Evolutionary conservation across 2,888 invertebrate genomes (phyloP), one percentile per base, ranked within the genome.

Genomic region (Mesopsocus fuscifrons): DNA sequence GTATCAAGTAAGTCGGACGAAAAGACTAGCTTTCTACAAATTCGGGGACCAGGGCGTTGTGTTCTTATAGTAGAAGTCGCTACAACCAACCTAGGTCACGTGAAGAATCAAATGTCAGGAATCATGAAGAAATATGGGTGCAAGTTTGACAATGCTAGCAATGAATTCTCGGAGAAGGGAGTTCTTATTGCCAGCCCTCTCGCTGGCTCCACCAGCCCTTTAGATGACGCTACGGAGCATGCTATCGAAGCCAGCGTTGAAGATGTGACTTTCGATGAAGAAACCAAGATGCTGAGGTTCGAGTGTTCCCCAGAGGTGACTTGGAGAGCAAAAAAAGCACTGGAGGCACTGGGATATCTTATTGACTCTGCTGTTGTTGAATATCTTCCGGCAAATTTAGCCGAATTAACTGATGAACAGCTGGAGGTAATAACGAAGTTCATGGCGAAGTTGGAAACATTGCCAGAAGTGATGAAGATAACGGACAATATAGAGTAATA

Each of bases 401-500:
- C 5, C n/a, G 20, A 38, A 18, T 5, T 38, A 38, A 20, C 3
- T 38, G 38, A 38, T 38, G 6, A 17, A 16, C 20, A 38, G 20
- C 17, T 18, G 17, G 38, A 38, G 5, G 38, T 20, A 20, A 16
- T 5, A 3, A n/a, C 15, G 20, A 38, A 38, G 21, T 38, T 38
- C 20, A 3, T 18, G 5, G 11, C 6, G 16, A 38, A 38, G 11
- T 5, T 38, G 5, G 18, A 38, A 5, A 5, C 15, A 18, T 6
- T 38, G 21, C 21, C 38, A 5, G 38, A 38, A 11, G 38, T 38
- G 17, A 21, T 38, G 5, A 38, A 15, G n/a, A 11, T 38, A 5
- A 20, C 16, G 5, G 38, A 38, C 20, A 38, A 38, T 38, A 38
- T 38, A 38, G 17, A 38, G 20, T 38, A 5, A 5, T 33, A 16